phyloP scores from a whole-genome alignment of 2,888 invertebrate genomes.

The Thecophora atra region DNA sequence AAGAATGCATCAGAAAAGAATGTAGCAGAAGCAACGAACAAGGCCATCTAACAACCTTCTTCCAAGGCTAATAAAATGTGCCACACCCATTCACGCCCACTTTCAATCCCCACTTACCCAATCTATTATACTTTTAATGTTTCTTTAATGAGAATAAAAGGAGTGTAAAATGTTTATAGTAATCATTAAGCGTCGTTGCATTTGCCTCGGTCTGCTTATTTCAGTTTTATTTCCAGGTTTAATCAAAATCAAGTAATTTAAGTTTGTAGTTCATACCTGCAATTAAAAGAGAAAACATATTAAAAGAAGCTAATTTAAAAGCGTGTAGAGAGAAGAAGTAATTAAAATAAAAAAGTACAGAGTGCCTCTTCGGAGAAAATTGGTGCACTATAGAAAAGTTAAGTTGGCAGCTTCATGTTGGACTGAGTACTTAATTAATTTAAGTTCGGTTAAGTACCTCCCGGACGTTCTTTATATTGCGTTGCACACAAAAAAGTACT shows the following conservation, averaged over 20 bases:
- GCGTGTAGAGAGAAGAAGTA: background rate
- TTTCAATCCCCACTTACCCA: too few relatives aligned
- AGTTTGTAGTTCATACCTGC: conserved; percentile 13
- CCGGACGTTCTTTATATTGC: too few relatives aligned
- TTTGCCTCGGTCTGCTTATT: background rate
- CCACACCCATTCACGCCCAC: too few relatives aligned
- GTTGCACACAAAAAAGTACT: background rate
- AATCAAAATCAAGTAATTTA: background rate
- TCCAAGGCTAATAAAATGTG: too few relatives aligned
- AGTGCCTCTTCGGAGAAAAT: too few relatives aligned
- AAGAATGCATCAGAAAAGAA: too few relatives aligned
- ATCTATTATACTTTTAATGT: conserved; percentile 21
- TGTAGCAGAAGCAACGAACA: too few relatives aligned
- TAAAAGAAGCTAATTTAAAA: conserved; percentile 1
- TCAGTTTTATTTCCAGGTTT: background rate
- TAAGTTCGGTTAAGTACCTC: background rate
- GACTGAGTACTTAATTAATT: conserved; percentile 8
- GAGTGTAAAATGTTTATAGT: background rate
- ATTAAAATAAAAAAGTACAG: background rate
- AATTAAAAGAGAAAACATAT: conserved; percentile 15
- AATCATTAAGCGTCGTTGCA: background rate
- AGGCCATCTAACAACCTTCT: too few relatives aligned
- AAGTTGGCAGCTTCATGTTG: background rate
- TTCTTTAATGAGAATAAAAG: background rate
- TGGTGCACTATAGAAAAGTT: background rate